Evolutionary conservation across 2,113 vertebrate species (phyloP).

Genomic region (Dicrurus megarhynchus): DNA sequence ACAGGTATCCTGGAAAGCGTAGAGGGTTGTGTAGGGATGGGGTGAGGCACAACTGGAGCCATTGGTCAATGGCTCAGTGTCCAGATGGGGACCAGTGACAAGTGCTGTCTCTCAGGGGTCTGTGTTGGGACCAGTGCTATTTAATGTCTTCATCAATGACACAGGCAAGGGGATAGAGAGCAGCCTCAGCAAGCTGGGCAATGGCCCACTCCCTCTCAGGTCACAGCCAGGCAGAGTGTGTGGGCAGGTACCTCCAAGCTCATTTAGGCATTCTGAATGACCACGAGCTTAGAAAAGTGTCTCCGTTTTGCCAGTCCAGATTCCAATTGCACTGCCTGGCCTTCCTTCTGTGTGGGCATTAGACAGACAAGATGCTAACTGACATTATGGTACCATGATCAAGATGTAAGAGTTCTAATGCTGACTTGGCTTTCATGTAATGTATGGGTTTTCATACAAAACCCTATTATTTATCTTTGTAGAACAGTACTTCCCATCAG

Average conservation of each 20-base stretch:
- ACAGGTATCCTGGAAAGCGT: not conserved
- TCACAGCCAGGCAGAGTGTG: not conserved
- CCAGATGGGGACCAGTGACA: not conserved
- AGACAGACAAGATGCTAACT: not conserved
- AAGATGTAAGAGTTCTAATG: not conserved
- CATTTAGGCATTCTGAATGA: not conserved
- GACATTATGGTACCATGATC: not conserved
- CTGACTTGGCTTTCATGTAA: not conserved
- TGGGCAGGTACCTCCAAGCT: not conserved
- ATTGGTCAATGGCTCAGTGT: not conserved
- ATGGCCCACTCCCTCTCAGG: no score
- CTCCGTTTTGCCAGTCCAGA: not conserved
- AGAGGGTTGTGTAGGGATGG: not conserved
- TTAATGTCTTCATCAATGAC: not conserved
- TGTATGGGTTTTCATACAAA: not conserved
- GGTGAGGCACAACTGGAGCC: not conserved
- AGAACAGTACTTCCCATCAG: not conserved
- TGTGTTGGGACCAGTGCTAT: accelerated
- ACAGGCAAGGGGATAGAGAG: accelerated
- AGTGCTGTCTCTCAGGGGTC: not conserved
- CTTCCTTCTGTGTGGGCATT: not conserved
- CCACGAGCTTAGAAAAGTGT: accelerated
- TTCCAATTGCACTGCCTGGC: accelerated
- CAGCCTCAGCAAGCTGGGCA: not conserved
- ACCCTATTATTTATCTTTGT: not conserved